Conservation (phyloP, 1,140 invertebrate genomes). For the Daktulosphaira vitifoliae region DNA sequence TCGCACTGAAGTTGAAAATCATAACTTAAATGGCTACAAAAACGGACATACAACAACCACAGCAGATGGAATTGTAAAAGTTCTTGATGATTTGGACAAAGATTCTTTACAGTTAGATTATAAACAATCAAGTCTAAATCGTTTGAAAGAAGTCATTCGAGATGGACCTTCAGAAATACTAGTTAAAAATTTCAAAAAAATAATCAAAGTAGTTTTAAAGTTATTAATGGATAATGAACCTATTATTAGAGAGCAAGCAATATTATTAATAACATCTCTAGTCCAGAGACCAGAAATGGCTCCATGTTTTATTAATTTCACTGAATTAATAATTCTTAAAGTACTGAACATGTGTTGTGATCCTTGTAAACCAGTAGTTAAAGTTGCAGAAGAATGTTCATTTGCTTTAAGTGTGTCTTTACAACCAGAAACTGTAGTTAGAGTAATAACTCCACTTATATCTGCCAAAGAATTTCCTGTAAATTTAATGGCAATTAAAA, state of each 20-base stretch:
- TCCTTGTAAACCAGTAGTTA: constrained; percentile 61
- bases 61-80: constrained; percentile 21
- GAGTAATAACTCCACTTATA: constrained; percentile 67
- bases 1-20: constrained; percentile 23
- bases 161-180: constrained; percentile 11
- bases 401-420: constrained; percentile 35
- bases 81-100: constrained; percentile 30
- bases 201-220: constrained; percentile 27
- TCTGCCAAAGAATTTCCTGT: constrained; percentile 74
- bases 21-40: constrained; percentile 29
- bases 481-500: constrained; percentile 86
- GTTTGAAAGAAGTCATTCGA: constrained; percentile 18
- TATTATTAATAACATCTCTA: constrained; percentile 71
- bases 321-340: constrained; percentile 78
- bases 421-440: constrained; percentile 47
- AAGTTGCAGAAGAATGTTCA: constrained; percentile 42
- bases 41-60: constrained; percentile 19
- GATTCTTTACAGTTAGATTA: constrained; percentile 17
- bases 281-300: constrained; percentile 65
- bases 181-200: constrained; percentile 28
- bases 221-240: constrained; percentile 32
- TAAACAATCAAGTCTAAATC: constrained; percentile 32
- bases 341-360: constrained; percentile 76
- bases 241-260: constrained; percentile 47
- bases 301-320: constrained; percentile 69